A percentile compares a stretch with the other conserved stretches of the same genome.
These are phyloP conservation scores for Aspidiotus destructor DNA, from an alignment of 2,888 invertebrate genomes.

Conservation along the genomic window DNA sequence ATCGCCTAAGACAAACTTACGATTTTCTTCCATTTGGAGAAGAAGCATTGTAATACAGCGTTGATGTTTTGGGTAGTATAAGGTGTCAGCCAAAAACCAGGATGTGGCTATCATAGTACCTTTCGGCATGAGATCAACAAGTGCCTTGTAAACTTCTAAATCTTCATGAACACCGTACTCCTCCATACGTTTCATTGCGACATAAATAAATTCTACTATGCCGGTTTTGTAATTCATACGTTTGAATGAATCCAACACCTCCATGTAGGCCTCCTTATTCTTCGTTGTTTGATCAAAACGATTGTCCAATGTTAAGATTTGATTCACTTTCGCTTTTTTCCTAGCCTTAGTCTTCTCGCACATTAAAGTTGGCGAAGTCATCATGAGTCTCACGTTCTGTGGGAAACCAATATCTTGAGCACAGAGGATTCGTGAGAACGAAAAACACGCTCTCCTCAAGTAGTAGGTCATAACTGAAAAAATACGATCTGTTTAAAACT, in stretches of 20 bases:
- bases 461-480: no score
- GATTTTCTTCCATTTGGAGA: constrained; percentile 89
- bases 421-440: no score
- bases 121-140: constrained; percentile 79
- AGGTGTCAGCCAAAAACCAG: constrained; percentile 75
- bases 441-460: no score
- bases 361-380: no score
- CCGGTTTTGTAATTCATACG: constrained; percentile 47
- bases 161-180: constrained; percentile 82
- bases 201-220: constrained; percentile 89
- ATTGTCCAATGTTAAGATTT: background rate
- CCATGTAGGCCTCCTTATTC: constrained; percentile 39
- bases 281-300: constrained; percentile 29
- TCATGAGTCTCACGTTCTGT: no score
- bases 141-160: constrained; percentile 70
- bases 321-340: background rate
- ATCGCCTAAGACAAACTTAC: constrained; percentile 44
- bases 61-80: constrained; percentile 94
- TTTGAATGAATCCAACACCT: constrained; percentile 38
- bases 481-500: no score
- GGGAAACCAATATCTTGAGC: no score
- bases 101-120: constrained; percentile 76
- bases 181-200: constrained; percentile 78
- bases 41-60: constrained; percentile 82
- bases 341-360: no score